phyloP scores from a whole-genome alignment of 1,140 invertebrate genomes.

The Hyles vespertilio region DNA sequence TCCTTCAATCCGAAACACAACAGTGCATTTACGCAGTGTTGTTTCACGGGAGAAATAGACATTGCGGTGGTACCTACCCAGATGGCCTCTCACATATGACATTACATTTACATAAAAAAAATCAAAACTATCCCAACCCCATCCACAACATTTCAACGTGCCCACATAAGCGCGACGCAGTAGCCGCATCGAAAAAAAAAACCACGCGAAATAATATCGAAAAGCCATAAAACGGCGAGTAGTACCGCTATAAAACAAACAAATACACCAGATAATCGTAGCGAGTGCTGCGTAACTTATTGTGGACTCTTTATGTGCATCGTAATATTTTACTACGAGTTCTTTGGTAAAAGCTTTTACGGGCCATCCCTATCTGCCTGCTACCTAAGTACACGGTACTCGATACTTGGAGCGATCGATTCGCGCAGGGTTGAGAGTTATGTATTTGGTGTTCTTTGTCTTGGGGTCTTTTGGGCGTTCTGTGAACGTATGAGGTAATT shows the following conservation, averaged over 20 bases:
- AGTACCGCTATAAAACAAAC: slow-evolving; percentile 69
- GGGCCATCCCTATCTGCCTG: neutral
- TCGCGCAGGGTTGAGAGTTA: too few relatives aligned
- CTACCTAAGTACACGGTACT: too few relatives aligned
- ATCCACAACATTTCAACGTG: neutral
- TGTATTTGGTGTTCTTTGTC: too few relatives aligned
- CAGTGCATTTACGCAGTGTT: too few relatives aligned
- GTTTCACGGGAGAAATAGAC: too few relatives aligned
- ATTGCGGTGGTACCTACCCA: too few relatives aligned
- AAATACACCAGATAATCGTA: slow-evolving; percentile 65
- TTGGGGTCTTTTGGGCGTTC: too few relatives aligned
- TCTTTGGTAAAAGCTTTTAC: slow-evolving; percentile 36
- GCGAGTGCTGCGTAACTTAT: slow-evolving; percentile 53
- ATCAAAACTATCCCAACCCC: neutral
- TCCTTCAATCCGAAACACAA: too few relatives aligned
- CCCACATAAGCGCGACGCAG: slow-evolving; percentile 15
- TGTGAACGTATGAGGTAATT: too few relatives aligned
- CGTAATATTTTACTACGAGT: slow-evolving; percentile 69
- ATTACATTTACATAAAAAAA: neutral
- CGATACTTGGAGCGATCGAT: too few relatives aligned
- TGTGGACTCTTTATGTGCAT: slow-evolving; percentile 60
- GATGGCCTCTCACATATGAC: neutral
- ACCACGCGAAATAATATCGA: slow-evolving; percentile 69
- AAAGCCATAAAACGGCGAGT: slow-evolving; percentile 59
- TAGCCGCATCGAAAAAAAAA: slow-evolving; percentile 56